Evolutionary conservation across 2,888 invertebrate species (phyloP), one percentile per base, ranked within the genome.

Genomic region (Beris morrisii): DNA sequence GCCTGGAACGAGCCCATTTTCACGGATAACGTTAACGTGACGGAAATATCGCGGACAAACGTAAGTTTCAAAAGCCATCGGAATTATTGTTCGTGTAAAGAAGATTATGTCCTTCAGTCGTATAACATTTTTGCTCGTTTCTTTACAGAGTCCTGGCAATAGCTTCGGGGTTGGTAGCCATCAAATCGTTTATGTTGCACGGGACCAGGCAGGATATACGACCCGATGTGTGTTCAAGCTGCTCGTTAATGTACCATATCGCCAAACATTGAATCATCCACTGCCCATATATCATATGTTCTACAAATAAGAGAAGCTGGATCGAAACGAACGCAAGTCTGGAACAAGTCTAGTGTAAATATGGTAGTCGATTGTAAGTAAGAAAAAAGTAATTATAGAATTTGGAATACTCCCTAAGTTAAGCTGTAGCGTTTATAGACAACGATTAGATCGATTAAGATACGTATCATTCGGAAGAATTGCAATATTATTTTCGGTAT

Each of bases 1-100:
- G 74, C 75, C 9, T 84, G 84, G 84, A 75, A 73, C 22, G 83
- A 83, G 66, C 83, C 83, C 5, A 75, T 76, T 56, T 83, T 83
- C 72, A 77, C 76, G 46, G 84, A 84, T 73, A 84, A 83, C 70
- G 80, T 83, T 45, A 79, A 79, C 69, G 80, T 83, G 45, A 77
- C 78, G 43, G 75, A 77, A 63, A 74, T 82, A 56, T 77, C 75
- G 68, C 79, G 78, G 70, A 81, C 79, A 65, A 77, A 80, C 77
- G 82, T 82, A 74, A 76, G 73, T 68, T n/a, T 22, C 7, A 38
- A 38, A 38, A 5, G 52, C 12, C 22, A 22, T 43, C 30, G 30
- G 32, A 38, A 53, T 30, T 30, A 30, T 64, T 11, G 22, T 32
- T 53, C 12, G 9, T 4, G 22, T 53, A 3, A 6, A 15, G 4